A percentile compares a stretch with the other conserved stretches of the same genome.
Conservation (phyloP, 2,113 vertebrate species). For the Brienomyrus brachyistius region DNA sequence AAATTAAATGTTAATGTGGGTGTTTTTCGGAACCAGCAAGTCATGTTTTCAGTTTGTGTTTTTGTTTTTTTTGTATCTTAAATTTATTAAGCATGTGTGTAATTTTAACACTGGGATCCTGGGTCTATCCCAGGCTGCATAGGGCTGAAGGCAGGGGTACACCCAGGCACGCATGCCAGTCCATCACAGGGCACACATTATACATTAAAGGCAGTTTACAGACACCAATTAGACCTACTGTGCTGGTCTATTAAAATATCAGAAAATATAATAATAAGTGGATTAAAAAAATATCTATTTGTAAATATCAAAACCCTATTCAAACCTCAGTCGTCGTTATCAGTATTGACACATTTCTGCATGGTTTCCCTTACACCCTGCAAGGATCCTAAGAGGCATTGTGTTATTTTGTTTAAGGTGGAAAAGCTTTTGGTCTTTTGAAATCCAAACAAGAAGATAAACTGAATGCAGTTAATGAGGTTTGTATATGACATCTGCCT, state of each 20-base stretch:
- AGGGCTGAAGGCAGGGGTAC: background rate
- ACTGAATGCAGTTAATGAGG: conserved; percentile 56
- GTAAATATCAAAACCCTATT: background rate
- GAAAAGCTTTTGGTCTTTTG: conserved; percentile 64
- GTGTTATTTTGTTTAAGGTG: conserved; percentile 49
- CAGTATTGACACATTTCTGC: background rate
- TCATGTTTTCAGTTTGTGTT: background rate
- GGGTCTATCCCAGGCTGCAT: background rate
- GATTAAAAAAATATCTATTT: background rate
- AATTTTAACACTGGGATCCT: background rate
- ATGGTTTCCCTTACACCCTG: background rate
- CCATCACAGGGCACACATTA: background rate
- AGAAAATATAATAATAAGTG: background rate
- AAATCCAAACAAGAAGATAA: conserved; percentile 67
- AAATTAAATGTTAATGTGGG: background rate
- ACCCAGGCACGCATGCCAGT: background rate
- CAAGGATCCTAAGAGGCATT: background rate
- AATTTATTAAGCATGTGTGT: background rate
- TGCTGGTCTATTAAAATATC: background rate
- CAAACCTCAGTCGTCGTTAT: background rate
- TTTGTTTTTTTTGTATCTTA: background rate
- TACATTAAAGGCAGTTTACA: background rate
- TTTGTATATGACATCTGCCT: conserved; percentile 18
- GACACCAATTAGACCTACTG: background rate
- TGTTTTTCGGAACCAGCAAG: background rate